Base-by-base conservation (phyloP, 1,140 invertebrate genomes). In the Drosophila sturtevanti region DNA sequence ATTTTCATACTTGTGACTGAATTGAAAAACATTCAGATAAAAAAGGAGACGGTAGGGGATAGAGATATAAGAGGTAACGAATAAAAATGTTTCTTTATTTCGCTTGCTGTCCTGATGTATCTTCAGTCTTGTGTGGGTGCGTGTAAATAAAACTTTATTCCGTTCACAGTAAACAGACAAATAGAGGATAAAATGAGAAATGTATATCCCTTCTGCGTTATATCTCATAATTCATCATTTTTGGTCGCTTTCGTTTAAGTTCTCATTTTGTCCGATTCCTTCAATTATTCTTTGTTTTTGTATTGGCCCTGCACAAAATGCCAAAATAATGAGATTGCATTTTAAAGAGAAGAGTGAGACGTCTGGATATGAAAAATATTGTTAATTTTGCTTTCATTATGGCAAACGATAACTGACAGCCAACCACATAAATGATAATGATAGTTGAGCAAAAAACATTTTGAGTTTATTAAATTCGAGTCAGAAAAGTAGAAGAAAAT, bases 381-480 rank as follows among this genome's bases (percentile, higher is more conserved):
- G 22, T 24, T 3, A 52, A 24, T 54, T 54, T 31, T 54, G 22
- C 7, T 48, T 48, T 48, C 10, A 16, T 41, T 16, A 14, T 41
- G 37, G 37, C 12, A 38, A 38, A 38, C 5, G 37, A 14, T n/a
- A 38, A 48, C 44, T 51, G n/a, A 14, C 6, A 11, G 27, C 14
- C 27, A 55, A 27, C 54, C 27, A 16, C 27, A 16, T 14, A 34
- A 56, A n/a, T 58, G 18, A 12, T 7, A 7, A n/a, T 55, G 16
- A 35, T 34, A 56, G 54, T 56, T 34, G 5, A 11, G 14, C 35
- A 22, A 14, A 22, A 41, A 51, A 37, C 52, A 77, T 54, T 71
- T 64, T 52, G 61, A 76, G 67, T 72, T 54, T 38, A 87, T 86
- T 76, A 81, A 87, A 76, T 52, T 44, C 72, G 63, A 41, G 67